Conservation (phyloP, 92 coral and sea anemone species). For the Paramuricea clavata region DNA sequence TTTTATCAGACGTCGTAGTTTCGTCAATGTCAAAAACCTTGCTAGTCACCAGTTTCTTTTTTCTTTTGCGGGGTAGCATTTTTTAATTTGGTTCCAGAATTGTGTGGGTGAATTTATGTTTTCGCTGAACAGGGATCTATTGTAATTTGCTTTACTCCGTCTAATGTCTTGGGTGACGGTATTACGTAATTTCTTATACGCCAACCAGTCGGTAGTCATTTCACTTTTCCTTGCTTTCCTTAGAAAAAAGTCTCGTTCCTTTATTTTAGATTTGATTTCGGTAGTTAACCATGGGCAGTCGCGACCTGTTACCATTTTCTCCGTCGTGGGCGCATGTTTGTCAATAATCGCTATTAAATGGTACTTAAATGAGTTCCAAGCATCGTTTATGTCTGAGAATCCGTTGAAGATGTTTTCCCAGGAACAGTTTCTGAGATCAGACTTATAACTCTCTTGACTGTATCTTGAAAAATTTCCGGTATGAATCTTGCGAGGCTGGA, state of each 20-base stretch:
- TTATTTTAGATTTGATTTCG: background rate
- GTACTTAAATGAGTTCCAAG: no score
- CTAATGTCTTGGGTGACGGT: no score
- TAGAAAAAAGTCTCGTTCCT: background rate
- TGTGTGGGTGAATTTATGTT: background rate
- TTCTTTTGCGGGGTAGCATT: background rate
- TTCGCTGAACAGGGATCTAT: no score
- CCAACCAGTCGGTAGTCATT: no score
- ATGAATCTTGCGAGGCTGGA: background rate
- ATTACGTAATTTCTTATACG: no score
- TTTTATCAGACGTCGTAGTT: background rate
- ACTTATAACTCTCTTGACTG: no score
- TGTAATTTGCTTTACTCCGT: no score
- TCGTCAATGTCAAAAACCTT: background rate
- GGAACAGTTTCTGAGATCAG: no score
- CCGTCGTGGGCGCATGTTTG: background rate
- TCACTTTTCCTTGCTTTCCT: background rate
- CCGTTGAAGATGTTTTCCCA: no score
- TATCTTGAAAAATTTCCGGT: background rate
- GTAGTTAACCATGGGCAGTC: conserved; percentile 13
- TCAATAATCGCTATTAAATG: background rate
- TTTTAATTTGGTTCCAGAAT: background rate
- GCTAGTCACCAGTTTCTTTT: background rate
- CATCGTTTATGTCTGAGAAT: no score
- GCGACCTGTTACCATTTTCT: background rate